Percentiles rank a stretch among this genome's conserved stretches.
Conservation (phyloP, 2,113 vertebrate genomes). For the Mastomys natalensis region DNA sequence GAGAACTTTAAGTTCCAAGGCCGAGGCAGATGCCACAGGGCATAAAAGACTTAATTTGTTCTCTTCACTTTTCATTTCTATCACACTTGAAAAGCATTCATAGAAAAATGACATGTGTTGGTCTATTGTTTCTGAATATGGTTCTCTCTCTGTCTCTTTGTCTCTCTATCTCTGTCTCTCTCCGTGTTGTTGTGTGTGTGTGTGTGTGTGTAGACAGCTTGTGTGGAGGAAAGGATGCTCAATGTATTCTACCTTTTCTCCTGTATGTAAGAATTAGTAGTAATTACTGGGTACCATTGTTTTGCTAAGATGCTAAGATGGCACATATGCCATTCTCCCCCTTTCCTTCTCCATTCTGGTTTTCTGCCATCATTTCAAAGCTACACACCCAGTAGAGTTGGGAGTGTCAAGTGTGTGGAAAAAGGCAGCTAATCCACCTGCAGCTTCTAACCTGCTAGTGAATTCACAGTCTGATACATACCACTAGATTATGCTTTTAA, state of each 20-base stretch:
- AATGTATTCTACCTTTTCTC: background rate
- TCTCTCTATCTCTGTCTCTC: too few species aligned
- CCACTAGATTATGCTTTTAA: background rate
- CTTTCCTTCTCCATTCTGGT: background rate
- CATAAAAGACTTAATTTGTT: background rate
- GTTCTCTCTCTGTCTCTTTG: background rate
- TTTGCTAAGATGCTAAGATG: background rate
- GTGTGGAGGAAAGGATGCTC: background rate
- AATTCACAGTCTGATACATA: background rate
- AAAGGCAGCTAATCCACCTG: background rate
- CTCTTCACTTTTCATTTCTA: slow-evolving; percentile 35
- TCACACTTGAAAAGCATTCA: background rate
- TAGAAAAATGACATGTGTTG: background rate
- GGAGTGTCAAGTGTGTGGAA: background rate
- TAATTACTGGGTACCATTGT: background rate
- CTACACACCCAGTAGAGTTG: background rate
- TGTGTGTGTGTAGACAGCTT: background rate
- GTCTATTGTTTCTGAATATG: background rate
- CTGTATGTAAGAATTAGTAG: background rate
- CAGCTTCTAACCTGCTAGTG: background rate
- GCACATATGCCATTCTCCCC: background rate
- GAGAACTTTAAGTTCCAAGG: background rate
- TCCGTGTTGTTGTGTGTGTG: background rate
- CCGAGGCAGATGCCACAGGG: background rate
- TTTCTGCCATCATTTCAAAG: slow-evolving; percentile 16